Percentiles rank a stretch among this genome's conserved stretches.
phyloP scores from a whole-genome alignment of 2,888 invertebrate species.

The Saturnia pavonia region DNA sequence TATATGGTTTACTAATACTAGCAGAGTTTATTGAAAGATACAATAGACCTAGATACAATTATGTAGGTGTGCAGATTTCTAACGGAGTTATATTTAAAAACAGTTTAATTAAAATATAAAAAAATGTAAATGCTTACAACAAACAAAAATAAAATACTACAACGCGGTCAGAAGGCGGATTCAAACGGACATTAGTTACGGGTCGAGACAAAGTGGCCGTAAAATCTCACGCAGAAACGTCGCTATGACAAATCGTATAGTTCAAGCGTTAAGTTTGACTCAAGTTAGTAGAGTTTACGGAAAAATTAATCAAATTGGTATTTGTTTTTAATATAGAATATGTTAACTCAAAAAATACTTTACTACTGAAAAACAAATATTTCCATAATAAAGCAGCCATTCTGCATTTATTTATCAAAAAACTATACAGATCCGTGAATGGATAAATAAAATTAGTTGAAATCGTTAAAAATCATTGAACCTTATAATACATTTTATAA shows the following conservation, averaged over 20 bases:
- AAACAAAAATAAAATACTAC: slow-evolving; percentile 27
- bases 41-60: background rate
- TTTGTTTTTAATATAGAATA: background rate
- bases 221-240: slow-evolving; percentile 53
- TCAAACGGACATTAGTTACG: slow-evolving; percentile 41
- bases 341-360: background rate
- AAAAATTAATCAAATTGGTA: background rate
- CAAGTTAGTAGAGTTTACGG: background rate
- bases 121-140: slow-evolving; percentile 10
- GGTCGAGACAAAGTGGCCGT: slow-evolving; percentile 51
- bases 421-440: no score
- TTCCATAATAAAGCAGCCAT: no score
- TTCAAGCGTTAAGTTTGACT: slow-evolving; percentile 25
- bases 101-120: slow-evolving; percentile 23
- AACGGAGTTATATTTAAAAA: slow-evolving; percentile 16
- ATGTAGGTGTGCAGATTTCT: background rate
- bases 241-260: slow-evolving; percentile 46
- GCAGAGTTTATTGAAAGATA: background rate
- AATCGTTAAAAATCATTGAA: no score
- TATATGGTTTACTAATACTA: background rate
- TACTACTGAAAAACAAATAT: no score
- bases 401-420: no score
- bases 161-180: slow-evolving; percentile 41
- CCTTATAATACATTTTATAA: no score
- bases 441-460: no score